phyloP scores from a whole-genome alignment of 2,888 invertebrate genomes.

The Drosophila nr. medialis region DNA sequence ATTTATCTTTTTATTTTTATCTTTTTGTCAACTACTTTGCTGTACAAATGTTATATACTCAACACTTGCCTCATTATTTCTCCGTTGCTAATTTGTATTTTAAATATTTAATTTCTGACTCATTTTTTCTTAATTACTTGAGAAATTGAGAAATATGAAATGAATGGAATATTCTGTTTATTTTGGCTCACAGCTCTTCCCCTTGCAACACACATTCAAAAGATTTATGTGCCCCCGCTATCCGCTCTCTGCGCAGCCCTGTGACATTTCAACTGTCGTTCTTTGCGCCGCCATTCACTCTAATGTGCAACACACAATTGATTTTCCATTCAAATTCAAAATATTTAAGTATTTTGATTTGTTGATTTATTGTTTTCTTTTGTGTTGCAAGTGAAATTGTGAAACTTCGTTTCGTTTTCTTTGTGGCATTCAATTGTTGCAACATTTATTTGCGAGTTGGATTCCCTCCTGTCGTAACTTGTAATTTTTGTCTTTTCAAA shows the following conservation, averaged over 20 bases:
- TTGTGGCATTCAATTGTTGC: not conserved
- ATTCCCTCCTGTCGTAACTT: not conserved
- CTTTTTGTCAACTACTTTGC: too few species aligned
- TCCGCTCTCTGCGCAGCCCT: not conserved
- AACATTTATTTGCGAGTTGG: not conserved
- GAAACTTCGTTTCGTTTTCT: not conserved
- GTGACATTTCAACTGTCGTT: not conserved
- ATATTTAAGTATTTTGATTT: slow-evolving; percentile 20
- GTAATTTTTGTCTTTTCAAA: too few species aligned
- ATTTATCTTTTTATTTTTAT: too few species aligned
- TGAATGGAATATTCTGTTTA: not conserved
- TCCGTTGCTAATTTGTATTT: not conserved
- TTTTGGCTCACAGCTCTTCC: not conserved
- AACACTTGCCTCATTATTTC: not conserved
- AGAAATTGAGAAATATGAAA: not conserved
- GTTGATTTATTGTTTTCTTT: slow-evolving; percentile 11
- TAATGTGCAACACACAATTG: slow-evolving; percentile 46
- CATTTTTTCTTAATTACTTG: not conserved
- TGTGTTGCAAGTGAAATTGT: not conserved
- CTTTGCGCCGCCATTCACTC: slow-evolving; percentile 54
- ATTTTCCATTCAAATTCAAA: slow-evolving; percentile 54
- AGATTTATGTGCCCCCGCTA: slow-evolving; percentile 27
- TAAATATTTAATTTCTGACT: not conserved
- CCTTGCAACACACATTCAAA: slow-evolving; percentile 11
- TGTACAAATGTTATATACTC: too few species aligned